Conservation (phyloP, 2,888 invertebrate species). For the Argyresthia albistria region DNA sequence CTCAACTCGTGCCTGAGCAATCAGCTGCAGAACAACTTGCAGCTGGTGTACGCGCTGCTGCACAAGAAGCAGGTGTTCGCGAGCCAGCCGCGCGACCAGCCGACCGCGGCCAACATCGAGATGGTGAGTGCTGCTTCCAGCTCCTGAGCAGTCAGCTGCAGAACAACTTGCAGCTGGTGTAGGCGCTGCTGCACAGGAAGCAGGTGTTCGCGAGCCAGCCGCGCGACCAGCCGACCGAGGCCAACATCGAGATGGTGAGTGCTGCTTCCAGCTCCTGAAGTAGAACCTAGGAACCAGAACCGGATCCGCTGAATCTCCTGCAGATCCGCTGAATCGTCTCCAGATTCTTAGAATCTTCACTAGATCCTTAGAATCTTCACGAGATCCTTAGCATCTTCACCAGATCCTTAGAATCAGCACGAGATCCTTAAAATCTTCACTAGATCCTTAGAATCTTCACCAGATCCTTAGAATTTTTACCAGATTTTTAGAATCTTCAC, state of each 20-base stretch:
- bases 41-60: slow-evolving; percentile 95
- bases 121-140: slow-evolving; percentile 74
- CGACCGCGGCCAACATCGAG: slow-evolving; percentile 94
- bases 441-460: too few species aligned
- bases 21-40: slow-evolving; percentile 87
- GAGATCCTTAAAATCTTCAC: too few species aligned
- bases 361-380: too few species aligned
- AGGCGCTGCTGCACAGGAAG: slow-evolving; percentile 94
- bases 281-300: too few species aligned
- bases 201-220: slow-evolving; percentile 80
- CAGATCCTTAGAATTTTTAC: too few species aligned
- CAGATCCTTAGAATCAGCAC: too few species aligned
- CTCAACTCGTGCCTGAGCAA: slow-evolving; percentile 94
- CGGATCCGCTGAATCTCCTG: too few species aligned
- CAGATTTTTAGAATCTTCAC: too few species aligned
- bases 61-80: slow-evolving; percentile 93
- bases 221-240: slow-evolving; percentile 89
- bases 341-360: too few species aligned
- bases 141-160: slow-evolving; percentile 86
- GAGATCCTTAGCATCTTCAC: too few species aligned
- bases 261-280: too few species aligned
- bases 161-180: slow-evolving; percentile 93
- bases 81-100: slow-evolving; percentile 78
- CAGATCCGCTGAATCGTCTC: too few species aligned
- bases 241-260: slow-evolving; percentile 93